Evolutionary conservation across 2,888 invertebrate genomes (phyloP), one percentile per base, ranked within the genome.

Genomic region (Drosophila merina): DNA sequence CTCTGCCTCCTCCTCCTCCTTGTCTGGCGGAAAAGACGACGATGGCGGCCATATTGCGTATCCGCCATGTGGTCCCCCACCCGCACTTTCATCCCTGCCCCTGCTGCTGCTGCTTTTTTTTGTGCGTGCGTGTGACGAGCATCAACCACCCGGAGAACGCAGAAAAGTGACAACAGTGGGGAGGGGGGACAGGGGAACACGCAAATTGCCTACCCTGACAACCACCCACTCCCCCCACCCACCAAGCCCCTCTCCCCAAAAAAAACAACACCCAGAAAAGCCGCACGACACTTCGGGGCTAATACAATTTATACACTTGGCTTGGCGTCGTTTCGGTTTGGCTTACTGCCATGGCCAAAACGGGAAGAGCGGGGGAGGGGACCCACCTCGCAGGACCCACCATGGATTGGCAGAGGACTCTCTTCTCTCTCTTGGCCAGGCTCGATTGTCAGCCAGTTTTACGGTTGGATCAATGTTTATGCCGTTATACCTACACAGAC

Each of bases 221-320:
- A 51, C 42, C 45, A 48, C 50, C 55, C 1, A 31, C 5, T 14
- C 20, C 9, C n/a, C 30, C 44, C 28, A 30, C 9, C 36, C 10
- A 30, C n/a, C 49, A 28, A 12, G 3, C n/a, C 31, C 28, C 20
- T 20, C 20, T 2, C 0, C 20, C 20, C 20, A 20, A 36, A 26
- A 25, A 6, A 31, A 26, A 38, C 20, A 38, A 38, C 25, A 48
- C 8, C 42, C 68, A 68, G 69, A 75, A 76, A 79, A 74, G 74
- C 75, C 72, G 71, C 80, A 78, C 83, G 80, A 82, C 82, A 83
- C 82, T 82, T 79, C 80, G 86, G 77, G 86, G 85, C 85, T 85
- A 85, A 85, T 85, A 85, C 86, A 84, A 88, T 88, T 88, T 86
- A 88, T 82, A 81, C 88, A 88, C 85, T 86, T 85, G 86, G 83